These are phyloP conservation scores for Corvus cornix DNA, from an alignment of 2,113 vertebrate genomes.

Conservation along the genomic window DNA sequence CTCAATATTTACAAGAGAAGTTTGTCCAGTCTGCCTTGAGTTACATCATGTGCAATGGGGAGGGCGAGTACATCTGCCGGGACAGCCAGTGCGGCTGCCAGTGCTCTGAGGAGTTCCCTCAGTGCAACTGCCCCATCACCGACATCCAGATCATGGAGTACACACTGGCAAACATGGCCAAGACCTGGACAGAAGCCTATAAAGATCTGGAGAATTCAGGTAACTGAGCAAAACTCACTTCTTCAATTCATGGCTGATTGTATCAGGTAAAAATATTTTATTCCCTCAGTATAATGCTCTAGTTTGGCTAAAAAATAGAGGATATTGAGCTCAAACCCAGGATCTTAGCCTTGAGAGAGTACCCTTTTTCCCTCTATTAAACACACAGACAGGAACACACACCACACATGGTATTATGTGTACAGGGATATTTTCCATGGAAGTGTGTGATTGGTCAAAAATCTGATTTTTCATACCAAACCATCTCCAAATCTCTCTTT, in stretches of 20 bases:
- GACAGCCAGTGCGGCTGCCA: conserved; percentile 93
- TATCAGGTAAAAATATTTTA: background rate
- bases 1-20: conserved; percentile 98
- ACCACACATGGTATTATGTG: background rate
- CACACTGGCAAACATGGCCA: conserved; percentile 89
- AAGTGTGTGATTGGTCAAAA: background rate
- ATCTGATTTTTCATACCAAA: background rate
- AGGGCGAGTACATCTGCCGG: conserved; percentile 93
- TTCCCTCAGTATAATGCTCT: background rate
- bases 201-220: conserved; percentile 98
- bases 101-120: conserved; percentile 92
- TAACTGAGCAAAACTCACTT: conserved; percentile 27
- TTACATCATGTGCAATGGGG: conserved; percentile 99
- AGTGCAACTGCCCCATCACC: conserved; percentile 97
- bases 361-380: background rate
- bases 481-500: background rate
- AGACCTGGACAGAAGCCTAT: conserved; percentile 92
- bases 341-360: background rate
- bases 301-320: background rate
- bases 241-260: rapidly evolving
- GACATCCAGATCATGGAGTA: conserved; percentile 99
- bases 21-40: conserved; percentile 98
- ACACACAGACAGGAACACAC: background rate
- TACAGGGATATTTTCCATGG: background rate
- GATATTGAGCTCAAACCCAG: background rate